phyloP scores from a whole-genome alignment of 1,140 invertebrate genomes.

The Manduca sexta region DNA sequence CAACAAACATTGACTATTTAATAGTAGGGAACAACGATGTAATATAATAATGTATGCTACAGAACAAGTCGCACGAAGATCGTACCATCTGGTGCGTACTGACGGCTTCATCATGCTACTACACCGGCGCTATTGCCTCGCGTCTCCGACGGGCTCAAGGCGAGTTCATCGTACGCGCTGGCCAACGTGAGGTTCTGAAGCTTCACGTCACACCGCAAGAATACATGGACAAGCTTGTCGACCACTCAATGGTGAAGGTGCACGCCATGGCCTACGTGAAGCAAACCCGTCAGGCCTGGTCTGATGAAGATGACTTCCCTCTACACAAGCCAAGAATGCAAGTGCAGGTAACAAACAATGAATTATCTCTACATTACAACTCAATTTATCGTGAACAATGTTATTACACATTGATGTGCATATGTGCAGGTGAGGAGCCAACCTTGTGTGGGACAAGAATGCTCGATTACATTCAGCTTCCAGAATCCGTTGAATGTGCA shows the following conservation, averaged over 20 bases:
- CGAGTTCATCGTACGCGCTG: slow-evolving; percentile 74
- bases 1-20: no score
- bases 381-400: not conserved
- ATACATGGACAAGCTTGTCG: slow-evolving; percentile 80
- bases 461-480: slow-evolving; percentile 75
- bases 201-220: slow-evolving; percentile 74
- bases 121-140: slow-evolving; percentile 80
- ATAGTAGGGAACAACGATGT: no score
- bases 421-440: slow-evolving; percentile 61
- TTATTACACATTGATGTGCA: not conserved
- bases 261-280: slow-evolving; percentile 79
- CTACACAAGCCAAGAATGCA: slow-evolving; percentile 78
- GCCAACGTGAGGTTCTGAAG: slow-evolving; percentile 72
- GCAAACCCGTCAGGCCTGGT: slow-evolving; percentile 81
- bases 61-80: slow-evolving; percentile 78
- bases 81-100: slow-evolving; percentile 78
- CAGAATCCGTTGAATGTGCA: slow-evolving; percentile 77
- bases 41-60: slow-evolving; percentile 15
- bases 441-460: slow-evolving; percentile 62
- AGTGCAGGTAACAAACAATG: slow-evolving; percentile 57
- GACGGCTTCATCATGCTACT: slow-evolving; percentile 78
- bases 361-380: not conserved
- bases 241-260: slow-evolving; percentile 80
- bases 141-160: slow-evolving; percentile 77
- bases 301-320: slow-evolving; percentile 80